Base-by-base conservation (phyloP, 2,113 vertebrate species). In the Murina feae region DNA sequence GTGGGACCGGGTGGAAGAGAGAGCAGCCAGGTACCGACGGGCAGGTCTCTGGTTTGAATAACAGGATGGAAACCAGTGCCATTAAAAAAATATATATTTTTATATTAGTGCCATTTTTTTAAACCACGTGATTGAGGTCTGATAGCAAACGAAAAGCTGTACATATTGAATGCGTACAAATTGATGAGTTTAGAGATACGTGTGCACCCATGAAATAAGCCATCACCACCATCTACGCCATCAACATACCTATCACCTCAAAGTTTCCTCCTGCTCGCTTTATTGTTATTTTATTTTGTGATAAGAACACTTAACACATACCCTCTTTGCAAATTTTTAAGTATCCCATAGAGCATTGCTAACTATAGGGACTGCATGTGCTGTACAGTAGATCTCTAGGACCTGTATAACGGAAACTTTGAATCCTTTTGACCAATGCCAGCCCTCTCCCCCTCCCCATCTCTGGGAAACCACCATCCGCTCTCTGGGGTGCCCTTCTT, bases 341-440 rank as follows among this genome's bases (percentile, higher is more conserved):
- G 69, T 20, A 8, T 2, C 47, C 1, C 35, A 3, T 2, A 3
- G 4, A 13, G 25, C 4, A 9, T 17, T 32, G 4, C 35, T 66
- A 35, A 44, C 2, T 55, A 9, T 5, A 17, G 47, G 16, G 14
- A 6, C 17, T 39, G 18, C 32, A 8, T 37, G 18, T 42, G 6
- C n/a, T 32, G 11, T 9, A 17, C 30, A 21, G 18, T 4, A 37
- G 30, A 0, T 20, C 80, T 69, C n/a, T 16, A 60, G 72, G 20
- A 28, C 30, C 14, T 49, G 1, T 37, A 5, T 18, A 37, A 35
- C 16, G 42, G 72, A 53, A 69, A 9, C n/a, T n/a, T 49, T 13
- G 9, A 6, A 12, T 68, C 44, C 35, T 30, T 44, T 25, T 13
- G 44, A 37, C 13, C 1, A 18, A 42, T 32, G 32, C 51, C 49